Conservation (phyloP, 2,797 vertebrate species). For the Cirrhinus molitorella region DNA sequence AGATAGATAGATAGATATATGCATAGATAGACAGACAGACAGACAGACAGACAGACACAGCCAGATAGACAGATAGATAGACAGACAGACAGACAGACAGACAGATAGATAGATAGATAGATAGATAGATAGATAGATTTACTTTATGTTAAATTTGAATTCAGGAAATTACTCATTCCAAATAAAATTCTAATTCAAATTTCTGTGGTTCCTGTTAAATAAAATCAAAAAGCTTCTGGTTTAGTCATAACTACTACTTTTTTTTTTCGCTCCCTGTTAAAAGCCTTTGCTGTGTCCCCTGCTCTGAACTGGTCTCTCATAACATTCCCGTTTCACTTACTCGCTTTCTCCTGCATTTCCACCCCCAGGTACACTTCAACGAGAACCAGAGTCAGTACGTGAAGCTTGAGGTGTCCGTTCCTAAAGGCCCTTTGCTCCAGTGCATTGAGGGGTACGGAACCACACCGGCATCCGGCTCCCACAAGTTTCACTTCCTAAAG, state of each 20-base stretch:
- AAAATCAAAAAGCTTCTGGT: slow-evolving; percentile 9
- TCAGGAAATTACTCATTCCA: not conserved
- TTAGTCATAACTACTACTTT: not conserved
- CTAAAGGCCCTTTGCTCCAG: slow-evolving; percentile 76
- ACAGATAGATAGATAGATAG: rapidly evolving
- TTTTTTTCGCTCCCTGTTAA: not conserved
- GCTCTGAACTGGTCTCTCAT: slow-evolving; percentile 33
- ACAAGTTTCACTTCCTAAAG: slow-evolving; percentile 84
- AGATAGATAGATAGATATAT: too few relatives aligned
- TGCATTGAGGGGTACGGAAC: slow-evolving; percentile 91
- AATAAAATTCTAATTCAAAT: not conserved
- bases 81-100: not conserved
- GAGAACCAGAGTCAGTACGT: slow-evolving; percentile 89
- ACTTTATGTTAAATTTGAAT: too few relatives aligned
- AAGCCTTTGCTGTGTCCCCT: not conserved
- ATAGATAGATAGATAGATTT: not conserved
- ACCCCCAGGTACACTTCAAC: slow-evolving; percentile 87
- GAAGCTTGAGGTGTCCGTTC: slow-evolving; percentile 88
- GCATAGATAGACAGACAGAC: too few relatives aligned
- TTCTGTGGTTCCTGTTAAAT: not conserved
- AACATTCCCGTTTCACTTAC: not conserved
- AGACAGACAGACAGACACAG: too few relatives aligned
- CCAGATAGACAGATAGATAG: not conserved
- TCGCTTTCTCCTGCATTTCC: slow-evolving; percentile 27
- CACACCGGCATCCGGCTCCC: slow-evolving; percentile 82